A percentile compares a stretch with the other conserved stretches of the same genome.
Conservation (phyloP, 2,113 vertebrate genomes). For the Rhadina sibilatrix region DNA sequence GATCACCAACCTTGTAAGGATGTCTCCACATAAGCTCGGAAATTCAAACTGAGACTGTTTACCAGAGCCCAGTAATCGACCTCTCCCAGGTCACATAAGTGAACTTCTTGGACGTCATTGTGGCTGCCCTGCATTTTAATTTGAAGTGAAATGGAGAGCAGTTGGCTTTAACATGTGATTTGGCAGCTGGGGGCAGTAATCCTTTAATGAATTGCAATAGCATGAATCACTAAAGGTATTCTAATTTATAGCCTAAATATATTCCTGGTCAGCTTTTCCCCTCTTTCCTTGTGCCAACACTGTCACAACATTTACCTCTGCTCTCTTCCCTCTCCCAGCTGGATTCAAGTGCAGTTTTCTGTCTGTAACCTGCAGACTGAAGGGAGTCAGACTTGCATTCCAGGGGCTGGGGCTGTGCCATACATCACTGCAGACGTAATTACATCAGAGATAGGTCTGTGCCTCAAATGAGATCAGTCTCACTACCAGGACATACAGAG, state of each 20-base stretch:
- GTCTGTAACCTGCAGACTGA: neutral
- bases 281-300: neutral
- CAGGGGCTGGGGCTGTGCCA: neutral
- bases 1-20: neutral
- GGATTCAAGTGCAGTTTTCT: neutral
- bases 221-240: slow-evolving; percentile 10
- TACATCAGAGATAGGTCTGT: neutral
- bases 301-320: neutral
- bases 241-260: neutral
- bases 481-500: neutral
- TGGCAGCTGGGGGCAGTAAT: slow-evolving; percentile 34
- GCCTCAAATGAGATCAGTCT: neutral
- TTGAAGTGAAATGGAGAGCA: slow-evolving; percentile 12
- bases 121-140: neutral
- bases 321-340: neutral
- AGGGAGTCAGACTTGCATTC: neutral
- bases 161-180: slow-evolving; percentile 32
- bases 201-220: neutral
- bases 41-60: slow-evolving; percentile 1
- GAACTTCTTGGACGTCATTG: neutral
- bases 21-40: neutral
- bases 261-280: neutral
- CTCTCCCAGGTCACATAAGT: neutral
- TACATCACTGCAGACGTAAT: neutral
- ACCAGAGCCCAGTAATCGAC: neutral